Evolutionary conservation across 2,113 vertebrate genomes (phyloP), one percentile per base, ranked within the genome.

Genomic region (Callocephalon fimbriatum): DNA sequence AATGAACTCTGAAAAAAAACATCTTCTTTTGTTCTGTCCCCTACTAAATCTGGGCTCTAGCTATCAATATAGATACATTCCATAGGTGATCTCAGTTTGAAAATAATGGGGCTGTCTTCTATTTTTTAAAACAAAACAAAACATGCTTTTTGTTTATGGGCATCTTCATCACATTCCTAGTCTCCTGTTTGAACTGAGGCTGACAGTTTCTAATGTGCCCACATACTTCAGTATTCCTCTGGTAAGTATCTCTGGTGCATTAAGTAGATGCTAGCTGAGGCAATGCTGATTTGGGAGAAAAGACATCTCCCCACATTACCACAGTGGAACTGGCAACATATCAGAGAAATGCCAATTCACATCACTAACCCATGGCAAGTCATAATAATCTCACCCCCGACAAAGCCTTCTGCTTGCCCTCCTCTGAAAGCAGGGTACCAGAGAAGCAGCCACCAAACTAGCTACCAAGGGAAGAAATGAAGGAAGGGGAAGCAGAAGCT

Each of bases 1-100:
- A 23, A 35, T 0, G 1, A 66, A 4, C 12, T 82, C 51, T 61
- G 32, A 42, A 71, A 54, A 62, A 81, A 93, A 61, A 66, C 9
- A 45, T 73, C 66, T 72, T 87, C 32, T 74, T 40, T 74, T 89
- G 8, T 76, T 90, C 62, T 58, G 35, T 37, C 27, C 51, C 15
- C 56, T 74, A 45, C 12, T 51, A 65, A 79, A 61, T 73, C 62
- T 70, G 48, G 27, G 66, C 51, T 91, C 29, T 15, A 80, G 48
- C 47, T 90, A 70, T 37, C 95, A 96, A 96, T 68, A 58, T 11
- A 67, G 71, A 62, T 27, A 32, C 11, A 44, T 51, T 75, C 75
- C n/a, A 42, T 14, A 90, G 54, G 75, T 15, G 3, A 82, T 18
- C 31, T 82, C 40, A 45, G 6, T 13, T n/a, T 83, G 79, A 80